Base-by-base conservation (phyloP, 1,140 invertebrate genomes). In the Diploscapter pachys region DNA sequence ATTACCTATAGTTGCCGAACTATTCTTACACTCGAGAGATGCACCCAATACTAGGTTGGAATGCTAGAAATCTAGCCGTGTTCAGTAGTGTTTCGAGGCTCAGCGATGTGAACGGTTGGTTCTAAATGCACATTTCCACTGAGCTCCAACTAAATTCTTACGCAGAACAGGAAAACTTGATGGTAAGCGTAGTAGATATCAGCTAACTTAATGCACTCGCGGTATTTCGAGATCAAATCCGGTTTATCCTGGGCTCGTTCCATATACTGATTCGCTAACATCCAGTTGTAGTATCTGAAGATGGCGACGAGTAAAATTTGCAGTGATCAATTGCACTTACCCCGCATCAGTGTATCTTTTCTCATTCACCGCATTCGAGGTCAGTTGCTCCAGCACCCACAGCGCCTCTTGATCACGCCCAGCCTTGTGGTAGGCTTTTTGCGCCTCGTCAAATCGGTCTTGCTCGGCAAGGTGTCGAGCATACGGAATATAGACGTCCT, bases 181-280 rank as follows among this genome's bases (percentile, higher is more conserved):
- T 96, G 92, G 87, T 97, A 99, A n/a, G 93, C 93, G 87, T 96
- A 96, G 88, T 98, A 99, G 73, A 96, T 90, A 79, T 93, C 92
- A 31, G 95, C 93, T 77, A 91, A 89, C 63, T 89, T 89, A 80
- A 93, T 90, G 86, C 91, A 91, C 77, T 91, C 89, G 75, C 89
- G 86, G 81, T 92, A 94, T 86, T 92, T 91, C 31, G 59, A 59
- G 63, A 75, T 4, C 52, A 79, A 71, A 67, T 74, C 61, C 68
- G 75, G 59, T 61, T 78, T 76, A 85, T 87, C 86, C 83, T 87
- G 89, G 4, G 91, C 89, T 63, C 93, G 89, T 78, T 95, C 92
- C 57, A 97, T 87, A 87, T 90, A 94, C 84, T 98, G 93, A 82
- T 91, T 91, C 3, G 94, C 92, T 4, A 97, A 88, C 61, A 98